Percentiles rank a stretch among this genome's conserved stretches.
Evolutionary conservation across 2,888 invertebrate genomes (phyloP).

Genomic region (Sabatieria punctata): DNA sequence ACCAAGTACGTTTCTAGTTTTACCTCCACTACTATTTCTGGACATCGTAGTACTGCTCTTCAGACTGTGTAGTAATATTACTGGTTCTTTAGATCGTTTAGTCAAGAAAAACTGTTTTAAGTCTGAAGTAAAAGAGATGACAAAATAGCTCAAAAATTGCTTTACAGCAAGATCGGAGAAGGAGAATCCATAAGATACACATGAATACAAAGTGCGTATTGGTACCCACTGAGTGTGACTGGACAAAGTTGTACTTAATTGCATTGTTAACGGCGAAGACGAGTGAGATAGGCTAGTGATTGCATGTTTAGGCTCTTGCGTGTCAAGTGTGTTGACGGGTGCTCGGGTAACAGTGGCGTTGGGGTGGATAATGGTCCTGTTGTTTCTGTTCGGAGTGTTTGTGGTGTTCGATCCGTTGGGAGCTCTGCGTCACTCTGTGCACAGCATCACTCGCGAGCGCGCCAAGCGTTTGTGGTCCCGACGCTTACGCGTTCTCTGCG

Average conservation of each 20-base stretch:
- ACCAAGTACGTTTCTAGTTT: background rate
- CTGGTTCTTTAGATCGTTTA: background rate
- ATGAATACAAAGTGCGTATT: too few species aligned
- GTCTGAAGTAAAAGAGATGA: too few species aligned
- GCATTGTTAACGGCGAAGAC: too few species aligned
- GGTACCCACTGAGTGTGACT: too few species aligned
- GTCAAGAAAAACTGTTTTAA: background rate
- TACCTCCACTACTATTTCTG: background rate
- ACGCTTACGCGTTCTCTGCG: conserved; percentile 5
- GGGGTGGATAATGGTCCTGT: conserved; percentile 59
- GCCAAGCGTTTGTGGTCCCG: conserved; percentile 13
- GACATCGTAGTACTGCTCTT: conserved; percentile 15
- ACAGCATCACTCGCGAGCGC: background rate
- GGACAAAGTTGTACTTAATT: too few species aligned
- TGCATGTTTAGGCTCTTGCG: too few species aligned
- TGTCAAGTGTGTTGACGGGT: background rate
- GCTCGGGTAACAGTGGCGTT: conserved; percentile 52
- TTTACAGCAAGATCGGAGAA: too few species aligned
- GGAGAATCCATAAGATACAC: too few species aligned
- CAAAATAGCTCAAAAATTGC: too few species aligned
- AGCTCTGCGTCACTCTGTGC: conserved; percentile 54
- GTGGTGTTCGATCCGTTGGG: conserved; percentile 67
- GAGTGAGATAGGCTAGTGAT: too few species aligned
- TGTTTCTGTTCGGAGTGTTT: conserved; percentile 55
- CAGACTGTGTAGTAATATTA: conserved; percentile 15